Evolutionary conservation across 1,140 invertebrate species (phyloP).

Genomic region (Temnothorax nylanderi): DNA sequence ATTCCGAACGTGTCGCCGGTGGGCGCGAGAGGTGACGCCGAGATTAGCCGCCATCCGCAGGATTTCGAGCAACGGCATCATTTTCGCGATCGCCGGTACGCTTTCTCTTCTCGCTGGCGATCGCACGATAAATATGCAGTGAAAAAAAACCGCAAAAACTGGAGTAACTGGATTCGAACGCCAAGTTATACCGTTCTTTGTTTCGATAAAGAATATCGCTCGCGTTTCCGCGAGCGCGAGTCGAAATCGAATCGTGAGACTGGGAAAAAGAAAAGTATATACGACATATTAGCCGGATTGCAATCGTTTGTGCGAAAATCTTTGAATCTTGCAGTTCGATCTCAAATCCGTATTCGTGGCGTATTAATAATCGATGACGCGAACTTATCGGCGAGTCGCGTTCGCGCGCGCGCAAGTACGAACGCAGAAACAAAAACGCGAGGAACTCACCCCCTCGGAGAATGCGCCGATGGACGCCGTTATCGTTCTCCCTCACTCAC

Average conservation of each 20-base stretch:
- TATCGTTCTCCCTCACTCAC: background rate
- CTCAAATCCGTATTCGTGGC: background rate
- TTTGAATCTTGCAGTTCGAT: background rate
- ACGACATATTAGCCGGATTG: background rate
- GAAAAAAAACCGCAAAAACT: no score
- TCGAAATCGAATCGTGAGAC: background rate
- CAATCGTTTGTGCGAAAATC: background rate
- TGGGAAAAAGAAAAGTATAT: background rate
- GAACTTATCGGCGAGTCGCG: background rate
- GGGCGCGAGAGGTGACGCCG: background rate
- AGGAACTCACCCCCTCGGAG: conserved; percentile 33
- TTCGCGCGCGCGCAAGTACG: background rate
- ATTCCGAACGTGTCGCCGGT: background rate
- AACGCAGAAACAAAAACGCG: background rate
- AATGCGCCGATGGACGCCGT: conserved; percentile 29
- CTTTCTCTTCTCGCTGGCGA: no score
- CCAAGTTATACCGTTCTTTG: background rate
- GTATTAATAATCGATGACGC: background rate
- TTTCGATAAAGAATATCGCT: background rate
- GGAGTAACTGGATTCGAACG: background rate
- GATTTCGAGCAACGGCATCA: background rate
- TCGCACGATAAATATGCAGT: background rate
- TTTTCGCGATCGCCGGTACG: no score
- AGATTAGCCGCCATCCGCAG: background rate
- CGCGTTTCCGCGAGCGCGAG: background rate